Evolutionary conservation across 2,797 vertebrate species (phyloP).

Genomic region (Acipenser ruthenus): DNA sequence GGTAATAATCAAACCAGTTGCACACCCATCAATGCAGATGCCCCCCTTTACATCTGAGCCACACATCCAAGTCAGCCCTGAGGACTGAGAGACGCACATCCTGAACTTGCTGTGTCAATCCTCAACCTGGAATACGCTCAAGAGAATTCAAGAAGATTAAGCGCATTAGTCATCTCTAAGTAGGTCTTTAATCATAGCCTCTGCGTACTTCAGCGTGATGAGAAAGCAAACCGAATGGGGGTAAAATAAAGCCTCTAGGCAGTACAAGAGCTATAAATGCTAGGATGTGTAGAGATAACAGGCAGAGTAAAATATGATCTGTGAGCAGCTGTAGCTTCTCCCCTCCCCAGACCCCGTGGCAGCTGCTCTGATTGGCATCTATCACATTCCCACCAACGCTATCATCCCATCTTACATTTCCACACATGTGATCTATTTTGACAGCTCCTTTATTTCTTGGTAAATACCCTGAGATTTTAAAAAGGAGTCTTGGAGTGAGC

Average conservation of each 20-base stretch:
- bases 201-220: slow-evolving; percentile 9
- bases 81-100: neutral
- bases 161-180: slow-evolving; percentile 7
- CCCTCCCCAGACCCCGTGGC: slow-evolving; percentile 34
- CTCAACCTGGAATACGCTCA: neutral
- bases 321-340: slow-evolving; percentile 57
- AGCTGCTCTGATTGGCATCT: slow-evolving; percentile 53
- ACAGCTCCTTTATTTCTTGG: slow-evolving; percentile 14
- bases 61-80: neutral
- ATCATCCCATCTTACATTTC: slow-evolving; percentile 18
- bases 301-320: slow-evolving; percentile 59
- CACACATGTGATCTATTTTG: slow-evolving; percentile 17
- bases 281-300: slow-evolving; percentile 29
- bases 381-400: slow-evolving; percentile 46
- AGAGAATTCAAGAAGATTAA: neutral
- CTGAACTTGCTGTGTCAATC: slow-evolving; percentile 17
- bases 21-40: slow-evolving; percentile 26
- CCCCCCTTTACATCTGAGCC: slow-evolving; percentile 8
- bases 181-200: slow-evolving; percentile 27
- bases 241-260: slow-evolving; percentile 17
- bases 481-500: neutral
- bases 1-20: neutral
- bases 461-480: slow-evolving; percentile 14
- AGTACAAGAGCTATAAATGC: slow-evolving; percentile 21
- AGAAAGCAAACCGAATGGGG: slow-evolving; percentile 12